Base-by-base conservation (phyloP, 2,797 vertebrate species). In the Tamandua tetradactyla region DNA sequence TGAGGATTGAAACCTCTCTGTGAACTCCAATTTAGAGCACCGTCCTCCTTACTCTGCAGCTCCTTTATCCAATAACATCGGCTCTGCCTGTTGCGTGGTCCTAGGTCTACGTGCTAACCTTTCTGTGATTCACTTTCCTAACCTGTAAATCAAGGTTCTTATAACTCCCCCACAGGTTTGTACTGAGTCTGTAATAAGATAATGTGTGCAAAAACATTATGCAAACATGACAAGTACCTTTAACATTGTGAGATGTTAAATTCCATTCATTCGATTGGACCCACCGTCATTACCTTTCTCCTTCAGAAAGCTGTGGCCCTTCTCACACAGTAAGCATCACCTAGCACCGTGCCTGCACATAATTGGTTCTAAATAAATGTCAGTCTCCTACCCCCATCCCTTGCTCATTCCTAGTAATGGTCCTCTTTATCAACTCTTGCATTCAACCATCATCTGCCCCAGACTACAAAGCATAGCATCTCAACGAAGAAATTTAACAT, bases 401-500 rank as follows among this genome's bases (percentile, higher is more conserved):
- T 72, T 40, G 62, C 30, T 89, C 61, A 35, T 2, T 44, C 17
- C 47, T 68, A 49, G 14, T 76, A 59, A 71, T 76, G 15, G 40
- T 25, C 66, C 32, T 76, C 44, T 17, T 74, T 44, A 47, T 44
- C 64, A 82, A 7, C 79, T 40, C 15, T 18, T 52, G 35, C 0
- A 20, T 61, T 83, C 71, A 62, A 87, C 42, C 68, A 22, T 32
- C 17, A 32, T 78, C 57, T 90, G 27, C 42, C 27, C 17, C 25
- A 10, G 47, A 72, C 17, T 59, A 81, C 37, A 84, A 91, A 87
- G 14, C 49, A 27, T 27, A 82, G 5, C 11, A 9, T 87, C 79
- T 84, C 76, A 84, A 83, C 87, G 12, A 68, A 87, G 72, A 5
- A 78, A 62, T 92, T 75, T 49, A n/a, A n/a, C n/a, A n/a, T n/a